Evolutionary conservation across 2,797 vertebrate species (phyloP), one percentile per base, ranked within the genome.

Genomic region (Pseudochirops corinnae): DNA sequence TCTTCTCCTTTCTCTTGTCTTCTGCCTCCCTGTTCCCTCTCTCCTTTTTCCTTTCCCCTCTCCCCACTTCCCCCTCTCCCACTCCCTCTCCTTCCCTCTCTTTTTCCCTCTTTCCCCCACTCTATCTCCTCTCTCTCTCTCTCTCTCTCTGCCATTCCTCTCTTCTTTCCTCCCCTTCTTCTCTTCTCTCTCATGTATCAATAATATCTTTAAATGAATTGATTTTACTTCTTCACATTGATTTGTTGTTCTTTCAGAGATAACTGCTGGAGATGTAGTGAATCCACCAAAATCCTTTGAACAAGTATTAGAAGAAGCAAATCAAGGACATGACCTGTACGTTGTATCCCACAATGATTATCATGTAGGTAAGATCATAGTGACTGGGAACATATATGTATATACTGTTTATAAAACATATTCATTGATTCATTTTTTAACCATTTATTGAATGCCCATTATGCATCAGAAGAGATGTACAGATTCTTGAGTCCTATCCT

Each of bases 311-410:
- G 98, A 94, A 97, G 99, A 99, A 97, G 97, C 97, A 4, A 96
- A 98, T 92, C 98, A 98, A 97, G 98, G 98, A 92, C 99, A 99
- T 9, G 94, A 99, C 56, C 93, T 98, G 90, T 99, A 99, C 3
- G 1, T 99, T 55, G 95, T 97, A 3, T 99, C 99, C 94, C 99
- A 99, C 95, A 99, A 98, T 50, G 98, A 98, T 96, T 99, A 99
- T 97, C 98, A 98, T 56, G 98, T 94, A 52, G 99, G 99, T 99
- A 93, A 99, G 99, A 57, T 28, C 6, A 21, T 87, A 16, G 82
- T 56, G 90, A 50, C 56, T 95, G 55, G n/a, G 93, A 87, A 57
- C 26, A 91, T 29, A 31, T 52, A 62, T 12, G 55, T 33, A 7
- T 12, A 74, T 91, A 93, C 62, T 46, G 92, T 67, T 95, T 94